phyloP scores from a whole-genome alignment of 2,113 vertebrate genomes.

The Nycticryphes semicollaris region DNA sequence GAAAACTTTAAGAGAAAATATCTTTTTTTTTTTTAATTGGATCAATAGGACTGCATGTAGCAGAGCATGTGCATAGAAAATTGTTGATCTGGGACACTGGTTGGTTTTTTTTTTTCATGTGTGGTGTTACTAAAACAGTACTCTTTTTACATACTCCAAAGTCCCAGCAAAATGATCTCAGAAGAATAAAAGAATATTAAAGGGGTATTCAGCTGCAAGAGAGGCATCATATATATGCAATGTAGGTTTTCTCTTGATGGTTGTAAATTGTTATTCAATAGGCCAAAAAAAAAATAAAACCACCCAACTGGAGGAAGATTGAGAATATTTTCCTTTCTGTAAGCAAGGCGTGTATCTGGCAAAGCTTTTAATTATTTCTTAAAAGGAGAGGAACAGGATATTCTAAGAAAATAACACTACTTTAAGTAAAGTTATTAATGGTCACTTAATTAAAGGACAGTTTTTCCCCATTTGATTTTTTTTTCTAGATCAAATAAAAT shows the following conservation, averaged over 20 bases:
- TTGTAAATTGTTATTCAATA: not conserved
- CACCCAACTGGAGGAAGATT: not conserved
- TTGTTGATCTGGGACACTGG: not conserved
- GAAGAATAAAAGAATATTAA: not conserved
- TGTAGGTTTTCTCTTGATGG: not conserved
- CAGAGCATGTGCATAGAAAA: not conserved
- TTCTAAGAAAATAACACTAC: not conserved
- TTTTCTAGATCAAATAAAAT: not conserved
- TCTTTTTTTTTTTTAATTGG: not conserved
- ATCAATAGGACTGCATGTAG: not conserved
- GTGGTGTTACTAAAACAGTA: not conserved
- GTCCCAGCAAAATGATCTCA: not conserved
- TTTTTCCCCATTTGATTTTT: not conserved
- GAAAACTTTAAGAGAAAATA: not conserved
- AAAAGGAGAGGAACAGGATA: not conserved
- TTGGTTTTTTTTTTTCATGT: not conserved
- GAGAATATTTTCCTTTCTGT: not conserved
- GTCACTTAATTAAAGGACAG: not conserved
- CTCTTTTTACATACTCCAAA: constrained; percentile 6
- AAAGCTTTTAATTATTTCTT: not conserved
- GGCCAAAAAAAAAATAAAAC: not conserved
- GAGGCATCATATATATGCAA: not conserved
- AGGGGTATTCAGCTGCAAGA: not conserved
- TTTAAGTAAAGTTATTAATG: not conserved
- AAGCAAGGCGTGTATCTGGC: not conserved